phyloP scores from a whole-genome alignment of 2,113 vertebrate genomes.

The Ceyx cyanopectus region DNA sequence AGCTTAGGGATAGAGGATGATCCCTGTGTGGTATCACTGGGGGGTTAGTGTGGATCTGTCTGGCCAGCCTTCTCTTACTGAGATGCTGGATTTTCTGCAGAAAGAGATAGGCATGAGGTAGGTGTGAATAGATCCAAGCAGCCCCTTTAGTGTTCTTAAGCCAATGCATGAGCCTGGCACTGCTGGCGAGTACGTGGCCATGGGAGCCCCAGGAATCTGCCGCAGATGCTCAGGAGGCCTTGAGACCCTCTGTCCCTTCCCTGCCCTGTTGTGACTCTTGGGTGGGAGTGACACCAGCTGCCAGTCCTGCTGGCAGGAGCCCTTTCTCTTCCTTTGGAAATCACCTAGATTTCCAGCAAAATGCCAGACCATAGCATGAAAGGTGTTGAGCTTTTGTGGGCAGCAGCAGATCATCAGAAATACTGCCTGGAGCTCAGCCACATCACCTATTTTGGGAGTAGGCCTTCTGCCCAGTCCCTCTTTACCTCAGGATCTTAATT shows the following conservation, averaged over 20 bases:
- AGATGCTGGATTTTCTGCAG: neutral
- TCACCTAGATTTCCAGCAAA: neutral
- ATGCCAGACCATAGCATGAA: neutral
- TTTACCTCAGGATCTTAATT: slow-evolving; percentile 75
- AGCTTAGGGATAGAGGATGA: neutral
- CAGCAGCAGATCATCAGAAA: slow-evolving; percentile 24
- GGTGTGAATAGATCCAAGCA: neutral
- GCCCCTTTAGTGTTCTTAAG: neutral
- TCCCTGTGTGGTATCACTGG: neutral
- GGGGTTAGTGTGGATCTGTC: neutral
- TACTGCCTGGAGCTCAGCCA: slow-evolving; percentile 12
- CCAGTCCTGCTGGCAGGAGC: neutral
- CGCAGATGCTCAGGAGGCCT: neutral
- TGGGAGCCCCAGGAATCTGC: neutral
- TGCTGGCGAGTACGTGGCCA: rapidly evolving
- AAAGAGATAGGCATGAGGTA: neutral
- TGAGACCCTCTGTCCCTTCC: neutral
- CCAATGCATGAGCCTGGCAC: neutral
- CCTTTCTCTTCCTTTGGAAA: neutral
- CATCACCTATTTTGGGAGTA: slow-evolving; percentile 18
- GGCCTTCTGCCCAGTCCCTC: slow-evolving; percentile 61
- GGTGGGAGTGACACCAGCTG: neutral
- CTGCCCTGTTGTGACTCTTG: neutral
- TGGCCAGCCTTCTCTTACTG: neutral
- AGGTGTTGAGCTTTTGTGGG: neutral